Base-by-base conservation (phyloP, 2,888 invertebrate genomes). In the Pterobdella sp. region DNA sequence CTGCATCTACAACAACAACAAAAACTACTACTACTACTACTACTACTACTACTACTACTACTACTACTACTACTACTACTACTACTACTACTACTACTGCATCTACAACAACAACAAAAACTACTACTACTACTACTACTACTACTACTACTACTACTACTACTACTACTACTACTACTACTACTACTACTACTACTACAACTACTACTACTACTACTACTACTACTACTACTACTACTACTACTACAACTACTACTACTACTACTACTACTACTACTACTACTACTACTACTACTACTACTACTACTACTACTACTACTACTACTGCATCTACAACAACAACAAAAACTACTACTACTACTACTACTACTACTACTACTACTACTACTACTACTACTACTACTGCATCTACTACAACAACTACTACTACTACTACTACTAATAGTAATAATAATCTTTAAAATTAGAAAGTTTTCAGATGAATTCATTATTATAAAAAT, bases 121-220 rank as follows among this genome's bases (percentile, higher is more conserved):
- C 42, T 42, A 42, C 42, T 42, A 56, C 60, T n/a, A 56, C 60
- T 56, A 56, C 60, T 56, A 56, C n/a, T 56, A 56, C 60, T 56
- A 56, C 60, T 56, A 56, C 60, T 56, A 56, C 60, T 56, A n/a
- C 60, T 56, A 56, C 60, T 56, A 56, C 60, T 56, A 56, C 60
- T 56, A 56, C 60, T 56, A 56, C 60, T 56, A 56, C 60, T 56
- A 56, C 60, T 56, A 56, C 60, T 56, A 56, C 60, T 56, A 56
- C 60, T 56, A n/a, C 60, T 56, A 56, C 60, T 56, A 56, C 60
- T 56, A 56, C 60, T 56, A 56, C 60, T 56, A 56, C 60, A 26
- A 56, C 60, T 56, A 56, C 60, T 56, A 56, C 60, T 56, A 3
- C 60, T 56, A 56, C 60, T n/a, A 56, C 60, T n/a, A 56, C 60